Conservation (phyloP, 2,888 invertebrate genomes). For the Nomada ruficornis region DNA sequence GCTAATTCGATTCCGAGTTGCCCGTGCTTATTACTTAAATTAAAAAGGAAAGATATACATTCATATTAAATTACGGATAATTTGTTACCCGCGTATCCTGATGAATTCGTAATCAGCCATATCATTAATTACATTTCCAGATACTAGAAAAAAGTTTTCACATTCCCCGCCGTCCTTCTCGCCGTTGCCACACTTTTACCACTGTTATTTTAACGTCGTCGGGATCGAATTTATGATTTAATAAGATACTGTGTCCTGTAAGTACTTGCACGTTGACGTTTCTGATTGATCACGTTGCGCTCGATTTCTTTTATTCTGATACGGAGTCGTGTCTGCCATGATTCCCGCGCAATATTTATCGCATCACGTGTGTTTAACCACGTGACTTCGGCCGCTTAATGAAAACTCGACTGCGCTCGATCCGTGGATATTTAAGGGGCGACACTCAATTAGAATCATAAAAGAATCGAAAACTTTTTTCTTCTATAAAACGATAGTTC, state of each 20-base stretch:
- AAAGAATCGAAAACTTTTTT: no score
- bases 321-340: neutral
- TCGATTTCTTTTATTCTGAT: conserved; percentile 4
- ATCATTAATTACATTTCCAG: neutral
- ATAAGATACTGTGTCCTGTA: conserved; percentile 1
- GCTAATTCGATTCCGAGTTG: neutral
- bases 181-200: no score
- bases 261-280: conserved; percentile 11
- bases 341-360: neutral
- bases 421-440: no score
- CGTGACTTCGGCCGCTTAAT: no score
- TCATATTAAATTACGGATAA: conserved; percentile 3
- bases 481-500: no score
- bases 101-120: conserved; percentile 9
- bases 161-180: no score
- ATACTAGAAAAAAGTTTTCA: neutral
- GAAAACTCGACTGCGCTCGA: no score
- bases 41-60: neutral
- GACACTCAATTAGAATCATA: no score
- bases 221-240: conserved; percentile 21
- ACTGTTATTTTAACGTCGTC: conserved; percentile 19
- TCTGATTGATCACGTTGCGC: conserved; percentile 10
- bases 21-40: neutral
- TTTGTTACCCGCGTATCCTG: conserved; percentile 10
- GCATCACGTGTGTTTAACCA: neutral